Evolutionary conservation across 2,797 vertebrate genomes (phyloP).

Genomic region (Atherinosoma microstoma): DNA sequence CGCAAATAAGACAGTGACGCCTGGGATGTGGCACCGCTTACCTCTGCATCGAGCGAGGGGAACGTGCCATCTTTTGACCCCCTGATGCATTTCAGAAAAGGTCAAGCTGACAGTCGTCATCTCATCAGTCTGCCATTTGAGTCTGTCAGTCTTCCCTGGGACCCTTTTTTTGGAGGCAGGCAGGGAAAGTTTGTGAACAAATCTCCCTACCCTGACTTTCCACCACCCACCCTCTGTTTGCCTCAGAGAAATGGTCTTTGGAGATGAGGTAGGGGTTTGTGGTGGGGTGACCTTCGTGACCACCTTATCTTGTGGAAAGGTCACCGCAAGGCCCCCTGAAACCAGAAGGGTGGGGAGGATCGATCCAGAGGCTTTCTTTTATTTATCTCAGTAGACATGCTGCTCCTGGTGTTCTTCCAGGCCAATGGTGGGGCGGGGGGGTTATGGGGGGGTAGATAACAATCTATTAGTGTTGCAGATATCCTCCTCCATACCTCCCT

Average conservation of each 20-base stretch:
- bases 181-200: constrained; percentile 45
- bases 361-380: constrained; percentile 83
- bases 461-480: constrained; percentile 88
- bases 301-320: constrained; percentile 85
- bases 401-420: constrained; percentile 84
- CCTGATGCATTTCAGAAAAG: constrained; percentile 85
- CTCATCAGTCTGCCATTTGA: constrained; percentile 74
- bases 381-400: constrained; percentile 86
- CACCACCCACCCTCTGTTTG: constrained; percentile 56
- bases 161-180: constrained; percentile 51
- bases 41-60: constrained; percentile 58
- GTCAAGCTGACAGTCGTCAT: constrained; percentile 85
- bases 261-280: constrained; percentile 1
- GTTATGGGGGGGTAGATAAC: constrained; percentile 76
- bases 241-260: constrained; percentile 46
- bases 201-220: constrained; percentile 65
- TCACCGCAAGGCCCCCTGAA: constrained; percentile 81
- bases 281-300: constrained; percentile 79
- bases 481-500: constrained; percentile 75
- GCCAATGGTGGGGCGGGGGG: constrained; percentile 70
- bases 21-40: constrained; percentile 70
- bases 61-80: constrained; percentile 81
- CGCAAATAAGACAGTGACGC: constrained; percentile 79
- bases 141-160: constrained; percentile 73
- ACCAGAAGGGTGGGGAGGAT: constrained; percentile 77